These are phyloP conservation scores for Monoplex corrugatus DNA, from an alignment of 2,888 invertebrate species.

Conservation along the genomic window DNA sequence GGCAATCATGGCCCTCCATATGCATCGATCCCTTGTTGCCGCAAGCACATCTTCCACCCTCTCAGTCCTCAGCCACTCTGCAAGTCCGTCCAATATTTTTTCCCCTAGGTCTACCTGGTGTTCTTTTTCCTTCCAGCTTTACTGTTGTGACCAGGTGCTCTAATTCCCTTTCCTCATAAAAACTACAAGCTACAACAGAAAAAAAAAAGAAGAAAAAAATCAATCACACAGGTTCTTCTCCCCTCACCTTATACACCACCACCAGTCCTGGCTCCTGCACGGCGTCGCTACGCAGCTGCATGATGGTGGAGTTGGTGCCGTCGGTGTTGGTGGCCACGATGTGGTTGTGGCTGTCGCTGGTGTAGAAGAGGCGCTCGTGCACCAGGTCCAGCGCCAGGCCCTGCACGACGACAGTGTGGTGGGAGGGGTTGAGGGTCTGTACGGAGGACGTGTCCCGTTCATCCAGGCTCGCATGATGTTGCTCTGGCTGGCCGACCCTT, in stretches of 20 bases:
- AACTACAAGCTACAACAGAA: background rate
- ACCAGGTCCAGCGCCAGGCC: conserved; percentile 90
- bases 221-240: background rate
- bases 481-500: conserved; percentile 86
- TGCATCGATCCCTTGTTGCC: too few species aligned
- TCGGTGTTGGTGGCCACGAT: background rate
- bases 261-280: conserved; percentile 93
- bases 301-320: background rate
- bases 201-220: conserved; percentile 24
- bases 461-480: conserved; percentile 90
- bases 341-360: background rate
- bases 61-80: too few species aligned
- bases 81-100: too few species aligned
- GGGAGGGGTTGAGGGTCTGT: conserved; percentile 60
- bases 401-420: background rate
- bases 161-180: too few species aligned
- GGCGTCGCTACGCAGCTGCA: background rate
- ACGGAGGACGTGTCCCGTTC: conserved; percentile 86
- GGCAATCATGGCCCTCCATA: too few species aligned
- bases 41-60: too few species aligned
- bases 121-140: too few species aligned
- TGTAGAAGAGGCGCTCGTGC: conserved; percentile 90
- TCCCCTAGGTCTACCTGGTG: too few species aligned
- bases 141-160: too few species aligned
- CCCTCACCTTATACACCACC: conserved; percentile 87